Evolutionary conservation across 2,113 vertebrate species (phyloP), one percentile per base, ranked within the genome.

Genomic region (Chaetops frenatus): DNA sequence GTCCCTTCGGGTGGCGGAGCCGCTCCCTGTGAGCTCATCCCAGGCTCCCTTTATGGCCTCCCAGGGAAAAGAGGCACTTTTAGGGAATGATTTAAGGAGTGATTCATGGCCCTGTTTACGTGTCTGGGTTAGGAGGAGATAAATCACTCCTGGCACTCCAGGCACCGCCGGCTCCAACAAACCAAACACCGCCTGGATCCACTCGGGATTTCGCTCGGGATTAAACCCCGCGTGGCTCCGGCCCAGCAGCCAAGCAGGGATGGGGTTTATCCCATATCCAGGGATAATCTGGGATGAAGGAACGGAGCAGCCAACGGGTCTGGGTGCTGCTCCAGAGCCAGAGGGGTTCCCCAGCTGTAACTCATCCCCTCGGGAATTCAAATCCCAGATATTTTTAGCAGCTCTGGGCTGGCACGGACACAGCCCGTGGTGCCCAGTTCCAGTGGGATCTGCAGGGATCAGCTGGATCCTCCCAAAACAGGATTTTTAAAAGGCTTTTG

Each of bases 51-150:
- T 92, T 77, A 77, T 14, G 76, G 96, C 60, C 16, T 3, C 71
- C 23, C 83, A 76, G 80, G 77, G 88, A 91, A 92, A 89, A 74
- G 81, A 92, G 95, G 96, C 92, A 64, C 93, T 96, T 96, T 74
- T 86, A 92, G 92, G 96, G 96, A 80, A 94, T 84, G 96, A 60
- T 95, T 84, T 96, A 35, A 81, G 96, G 96, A 38, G 84, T 96
- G 96, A 96, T 96, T 96, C 95, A 95, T 24, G 64, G 78, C 92
- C 73, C 90, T 91, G 96, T 91, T 96, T 95, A 91, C 47, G 9
- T 38, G 84, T 77, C 93, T 95, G 19, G 69, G 51, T 78, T 8
- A 70, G 84, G 73, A 91, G 95, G 82, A 84, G 90, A 96, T 92
- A 96, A 96, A 96, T 96, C 95, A 84, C 24, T n/a, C 12, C 90